Evolutionary conservation across 2,113 vertebrate genomes (phyloP), one percentile per base, ranked within the genome.

Genomic region (Chauna torquata): DNA sequence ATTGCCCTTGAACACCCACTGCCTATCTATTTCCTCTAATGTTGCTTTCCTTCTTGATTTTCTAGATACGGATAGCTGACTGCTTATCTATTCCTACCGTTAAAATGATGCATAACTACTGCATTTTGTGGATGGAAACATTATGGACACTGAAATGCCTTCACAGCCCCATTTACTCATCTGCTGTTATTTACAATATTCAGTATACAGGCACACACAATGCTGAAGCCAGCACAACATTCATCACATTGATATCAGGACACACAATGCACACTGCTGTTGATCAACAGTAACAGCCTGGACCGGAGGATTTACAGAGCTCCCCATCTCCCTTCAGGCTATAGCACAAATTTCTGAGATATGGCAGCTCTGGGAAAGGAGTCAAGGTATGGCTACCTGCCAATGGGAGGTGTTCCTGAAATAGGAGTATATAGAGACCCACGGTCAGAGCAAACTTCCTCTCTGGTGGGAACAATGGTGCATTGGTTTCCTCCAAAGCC

Each of bases 71-170:
- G 81, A 83, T 61, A 90, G 81, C 81, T 89, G 70, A 38, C 75
- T 87, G 86, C 81, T 96, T 95, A 71, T 94, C 97, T 95, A 45
- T 86, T 91, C 55, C 88, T 36, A 70, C 86, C 20, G 0, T 88
- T 96, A 94, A 95, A 97, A 88, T 96, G 91, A 96, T 92, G 61
- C 86, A 96, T 94, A 96, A 74, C 84, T 70, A 38, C 92, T 88
- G 90, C 68, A 83, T 97, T 95, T 93, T 94, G 68, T 1, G 38
- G 89, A 82, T 94, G 89, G 84, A 91, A 92, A 91, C 86, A 86
- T 94, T 96, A 95, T 58, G 89, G 95, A 82, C 91, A 86, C 83
- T 80, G 79, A 97, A 95, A 88, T 91, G 90, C 78, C 88, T 94
- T 92, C 92, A 80, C 55, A 91, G 75, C 47, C 65, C 88, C 81